These are phyloP conservation scores for Sebastes vulpes DNA, from an alignment of 2,797 vertebrate species.

Conservation along the genomic window DNA sequence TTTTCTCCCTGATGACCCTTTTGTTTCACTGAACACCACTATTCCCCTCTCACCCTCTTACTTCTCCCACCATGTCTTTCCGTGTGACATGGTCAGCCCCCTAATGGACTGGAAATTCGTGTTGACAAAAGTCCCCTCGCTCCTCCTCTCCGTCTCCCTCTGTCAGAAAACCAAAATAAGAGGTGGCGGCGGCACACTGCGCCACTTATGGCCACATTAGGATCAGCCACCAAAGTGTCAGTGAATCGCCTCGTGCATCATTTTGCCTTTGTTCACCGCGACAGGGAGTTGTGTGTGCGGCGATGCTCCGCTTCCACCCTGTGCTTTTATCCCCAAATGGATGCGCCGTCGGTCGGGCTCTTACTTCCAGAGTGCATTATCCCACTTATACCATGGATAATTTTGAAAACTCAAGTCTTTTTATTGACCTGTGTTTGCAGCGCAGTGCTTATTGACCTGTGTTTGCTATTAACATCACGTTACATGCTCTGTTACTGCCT, in stretches of 20 bases:
- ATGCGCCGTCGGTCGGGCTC: constrained; percentile 39
- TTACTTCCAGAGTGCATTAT: constrained; percentile 54
- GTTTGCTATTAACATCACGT: constrained; percentile 26
- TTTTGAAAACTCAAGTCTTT: constrained; percentile 52
- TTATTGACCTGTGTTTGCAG: constrained; percentile 43
- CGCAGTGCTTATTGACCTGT: constrained; percentile 24
- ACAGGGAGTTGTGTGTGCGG: constrained; percentile 44
- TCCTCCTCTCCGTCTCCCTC: constrained; percentile 17
- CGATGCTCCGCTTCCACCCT: constrained; percentile 15
- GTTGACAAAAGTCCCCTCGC: constrained; percentile 52
- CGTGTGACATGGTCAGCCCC: constrained; percentile 65
- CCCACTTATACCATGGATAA: constrained; percentile 44
- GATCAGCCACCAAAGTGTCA: constrained; percentile 74
- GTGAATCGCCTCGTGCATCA: constrained; percentile 70
- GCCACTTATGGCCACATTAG: constrained; percentile 77
- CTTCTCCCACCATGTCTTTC: constrained; percentile 49
- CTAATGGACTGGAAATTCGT: constrained; percentile 80
- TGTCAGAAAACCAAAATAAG: constrained; percentile 76
- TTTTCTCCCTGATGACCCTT: constrained; percentile 7
- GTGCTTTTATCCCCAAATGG: constrained; percentile 71
- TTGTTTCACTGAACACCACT: constrained; percentile 22
- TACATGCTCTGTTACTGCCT: not conserved
- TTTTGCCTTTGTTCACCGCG: constrained; percentile 74
- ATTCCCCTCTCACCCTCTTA: not conserved
- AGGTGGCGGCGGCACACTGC: constrained; percentile 63